Evolutionary conservation across 2,888 invertebrate species (phyloP), one percentile per base, ranked within the genome.

Genomic region (Petrophora chlorosata): DNA sequence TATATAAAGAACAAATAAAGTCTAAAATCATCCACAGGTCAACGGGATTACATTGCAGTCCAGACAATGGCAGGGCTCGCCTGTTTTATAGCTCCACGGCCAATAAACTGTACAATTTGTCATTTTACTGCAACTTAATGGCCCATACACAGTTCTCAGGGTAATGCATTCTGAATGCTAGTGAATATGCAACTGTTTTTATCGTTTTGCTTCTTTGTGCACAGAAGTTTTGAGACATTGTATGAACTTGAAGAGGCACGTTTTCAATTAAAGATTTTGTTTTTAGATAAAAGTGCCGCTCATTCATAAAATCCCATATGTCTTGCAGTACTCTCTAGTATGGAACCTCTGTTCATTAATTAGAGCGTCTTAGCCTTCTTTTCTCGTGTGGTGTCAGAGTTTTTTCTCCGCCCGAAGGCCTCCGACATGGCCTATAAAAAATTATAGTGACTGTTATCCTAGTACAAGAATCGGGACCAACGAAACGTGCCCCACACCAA

Each of bases 61-160:
- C 38, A 45, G 15, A 49, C 43, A 49, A 49, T 32, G 32, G 32
- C 34, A 34, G 22, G 14, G 34, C 30, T 26, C 35, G 40, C 46
- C 15, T 26, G 48, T 56, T 59, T 59, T 56, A 59, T 53, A 41
- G 46, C 49, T 38, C 48, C 13, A 29, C 46, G 35, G 46, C 51
- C 52, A 59, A 56, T 59, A 59, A 56, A 59, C 26, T 40, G 30
- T 32, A 48, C 42, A 38, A 53, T 59, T 59, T 59, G 56, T 56
- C 45, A 59, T 59, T 56, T 54, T 46, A 36, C 49, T 33, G 45
- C 45, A 25, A 42, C 38, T 52, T 56, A 56, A 59, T 54, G 48
- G 54, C 13, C 53, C 50, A 47, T 53, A 40, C 40, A 47, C 26
- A 9, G 38, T 30, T 12, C 43, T 35, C 25, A 39, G 51, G 41